Conservation (phyloP, 2,888 invertebrate species). For the Cryptophagus acutangulus region DNA sequence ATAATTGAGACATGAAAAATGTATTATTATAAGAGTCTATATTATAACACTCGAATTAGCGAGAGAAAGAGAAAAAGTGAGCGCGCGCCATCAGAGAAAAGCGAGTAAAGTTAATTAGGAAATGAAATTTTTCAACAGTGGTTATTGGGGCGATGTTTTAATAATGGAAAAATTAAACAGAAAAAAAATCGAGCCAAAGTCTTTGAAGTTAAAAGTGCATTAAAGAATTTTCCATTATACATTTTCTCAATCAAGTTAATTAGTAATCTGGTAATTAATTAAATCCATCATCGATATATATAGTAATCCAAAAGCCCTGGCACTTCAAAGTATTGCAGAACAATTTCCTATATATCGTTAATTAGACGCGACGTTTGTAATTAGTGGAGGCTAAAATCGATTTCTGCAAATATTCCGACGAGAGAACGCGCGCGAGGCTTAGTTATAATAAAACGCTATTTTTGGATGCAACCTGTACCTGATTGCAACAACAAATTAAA, state of each 20-base stretch:
- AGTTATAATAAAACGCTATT: conserved; percentile 12
- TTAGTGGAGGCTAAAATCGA: conserved; percentile 43
- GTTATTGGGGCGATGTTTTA: conserved; percentile 27
- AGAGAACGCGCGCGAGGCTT: conserved; percentile 10
- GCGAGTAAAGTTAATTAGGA: conserved; percentile 27
- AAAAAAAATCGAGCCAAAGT: conserved; percentile 23
- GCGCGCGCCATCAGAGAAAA: too few relatives aligned
- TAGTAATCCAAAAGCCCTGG: conserved; percentile 41
- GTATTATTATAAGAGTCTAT: too few relatives aligned
- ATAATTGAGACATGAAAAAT: too few relatives aligned
- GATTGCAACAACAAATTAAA: conserved; percentile 5
- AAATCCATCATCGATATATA: conserved; percentile 46
- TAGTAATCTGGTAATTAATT: conserved; percentile 49
- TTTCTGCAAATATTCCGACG: conserved; percentile 43
- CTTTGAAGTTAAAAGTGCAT: conserved; percentile 35
- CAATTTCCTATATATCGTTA: conserved; percentile 49
- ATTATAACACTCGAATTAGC: too few relatives aligned
- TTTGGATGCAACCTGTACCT: conserved; percentile 3
- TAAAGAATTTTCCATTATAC: conserved; percentile 38
- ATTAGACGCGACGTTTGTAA: conserved; percentile 48
- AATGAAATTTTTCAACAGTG: conserved; percentile 25
- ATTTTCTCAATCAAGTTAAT: conserved; percentile 45
- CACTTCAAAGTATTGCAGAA: conserved; percentile 49
- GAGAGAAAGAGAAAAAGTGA: too few relatives aligned
- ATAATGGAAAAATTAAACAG: conserved; percentile 27